These are phyloP conservation scores for Diglossa brunneiventris DNA, from an alignment of 2,113 vertebrate species.

Conservation along the genomic window DNA sequence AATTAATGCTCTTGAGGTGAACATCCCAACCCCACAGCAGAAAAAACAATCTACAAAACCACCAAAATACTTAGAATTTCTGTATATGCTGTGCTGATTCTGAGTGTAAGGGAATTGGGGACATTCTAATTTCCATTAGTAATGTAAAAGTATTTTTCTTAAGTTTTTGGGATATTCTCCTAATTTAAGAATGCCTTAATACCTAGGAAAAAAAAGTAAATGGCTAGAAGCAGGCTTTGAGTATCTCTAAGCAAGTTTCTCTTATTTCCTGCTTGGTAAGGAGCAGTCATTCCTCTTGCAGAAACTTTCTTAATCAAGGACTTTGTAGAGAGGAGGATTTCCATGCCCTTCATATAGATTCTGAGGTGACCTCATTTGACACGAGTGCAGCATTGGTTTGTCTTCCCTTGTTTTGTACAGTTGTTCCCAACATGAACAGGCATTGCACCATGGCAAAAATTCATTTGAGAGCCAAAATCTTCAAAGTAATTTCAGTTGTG, in stretches of 20 bases:
- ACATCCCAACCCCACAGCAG: not conserved
- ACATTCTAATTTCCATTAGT: not conserved
- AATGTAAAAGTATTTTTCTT: not conserved
- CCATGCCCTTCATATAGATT: not conserved
- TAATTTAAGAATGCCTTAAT: not conserved
- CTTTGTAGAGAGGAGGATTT: not conserved
- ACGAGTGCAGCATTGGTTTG: not conserved
- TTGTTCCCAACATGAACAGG: not conserved
- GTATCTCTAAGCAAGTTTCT: not conserved
- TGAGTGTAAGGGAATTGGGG: not conserved
- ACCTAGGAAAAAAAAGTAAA: not conserved
- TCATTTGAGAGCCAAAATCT: not conserved
- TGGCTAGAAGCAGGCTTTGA: not conserved
- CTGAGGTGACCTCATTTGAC: not conserved
- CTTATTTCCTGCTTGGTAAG: not conserved
- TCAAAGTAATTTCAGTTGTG: constrained; percentile 5
- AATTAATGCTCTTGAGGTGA: rapidly evolving
- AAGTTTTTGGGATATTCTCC: not conserved
- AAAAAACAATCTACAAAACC: not conserved
- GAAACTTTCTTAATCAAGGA: not conserved
- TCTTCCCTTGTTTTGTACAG: not conserved
- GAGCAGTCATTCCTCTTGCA: not conserved
- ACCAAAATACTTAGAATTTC: not conserved
- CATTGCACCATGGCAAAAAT: not conserved
- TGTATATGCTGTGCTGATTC: not conserved